These are phyloP conservation scores for Cheilosia vulpina DNA, from an alignment of 2,888 invertebrate genomes.

Conservation along the genomic window DNA sequence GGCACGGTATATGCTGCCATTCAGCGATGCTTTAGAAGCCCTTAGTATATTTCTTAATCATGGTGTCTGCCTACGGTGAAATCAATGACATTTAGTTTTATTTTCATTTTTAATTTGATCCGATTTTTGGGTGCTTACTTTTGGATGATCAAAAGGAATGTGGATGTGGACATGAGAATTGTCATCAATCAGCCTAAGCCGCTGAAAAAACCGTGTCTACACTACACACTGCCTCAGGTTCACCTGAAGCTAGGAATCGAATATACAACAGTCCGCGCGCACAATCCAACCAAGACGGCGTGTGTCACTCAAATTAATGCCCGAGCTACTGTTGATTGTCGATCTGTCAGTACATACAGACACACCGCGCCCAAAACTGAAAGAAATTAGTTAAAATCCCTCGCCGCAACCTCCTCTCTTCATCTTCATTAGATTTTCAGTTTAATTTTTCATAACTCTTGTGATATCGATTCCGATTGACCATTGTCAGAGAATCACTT, in stretches of 20 bases:
- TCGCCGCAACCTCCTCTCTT: slow-evolving; percentile 15
- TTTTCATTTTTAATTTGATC: slow-evolving; percentile 57
- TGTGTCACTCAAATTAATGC: slow-evolving; percentile 62
- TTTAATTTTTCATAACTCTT: slow-evolving; percentile 32
- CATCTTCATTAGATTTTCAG: slow-evolving; percentile 16
- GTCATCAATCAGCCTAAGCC: slow-evolving; percentile 78
- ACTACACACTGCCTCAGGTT: neutral
- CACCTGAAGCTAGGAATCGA: slow-evolving; percentile 7
- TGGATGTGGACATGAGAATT: slow-evolving; percentile 73
- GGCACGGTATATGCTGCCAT: neutral
- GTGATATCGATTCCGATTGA: slow-evolving; percentile 64
- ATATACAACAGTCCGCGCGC: neutral
- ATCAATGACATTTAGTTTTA: slow-evolving; percentile 69
- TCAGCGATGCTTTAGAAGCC: neutral
- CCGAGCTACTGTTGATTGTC: slow-evolving; percentile 59
- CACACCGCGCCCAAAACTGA: slow-evolving; percentile 22
- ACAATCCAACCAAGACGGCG: slow-evolving; percentile 25
- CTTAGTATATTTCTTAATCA: slow-evolving; percentile 9
- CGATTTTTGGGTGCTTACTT: slow-evolving; percentile 54
- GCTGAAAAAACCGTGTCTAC: slow-evolving; percentile 2
- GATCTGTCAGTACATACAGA: slow-evolving; percentile 30
- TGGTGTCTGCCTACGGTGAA: slow-evolving; percentile 28
- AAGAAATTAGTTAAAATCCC: slow-evolving; percentile 61
- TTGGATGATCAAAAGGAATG: slow-evolving; percentile 62
- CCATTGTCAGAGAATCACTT: slow-evolving; percentile 57